These are phyloP conservation scores for Eremophila alpestris DNA, from an alignment of 2,797 vertebrate genomes.

Conservation along the genomic window DNA sequence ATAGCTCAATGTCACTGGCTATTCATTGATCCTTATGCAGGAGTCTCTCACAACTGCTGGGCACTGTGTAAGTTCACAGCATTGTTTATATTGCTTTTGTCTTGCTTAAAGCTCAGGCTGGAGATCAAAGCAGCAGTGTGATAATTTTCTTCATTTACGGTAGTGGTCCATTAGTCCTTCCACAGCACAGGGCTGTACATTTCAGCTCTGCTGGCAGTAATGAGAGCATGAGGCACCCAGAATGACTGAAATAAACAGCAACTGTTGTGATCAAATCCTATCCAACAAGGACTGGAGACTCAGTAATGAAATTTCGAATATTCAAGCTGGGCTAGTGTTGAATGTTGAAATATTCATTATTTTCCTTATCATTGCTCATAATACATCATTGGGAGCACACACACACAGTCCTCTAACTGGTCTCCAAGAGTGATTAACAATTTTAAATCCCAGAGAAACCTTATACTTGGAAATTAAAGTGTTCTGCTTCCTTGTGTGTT, in stretches of 20 bases:
- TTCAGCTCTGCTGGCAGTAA: background rate
- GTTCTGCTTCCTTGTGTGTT: background rate
- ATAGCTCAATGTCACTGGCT: conserved; percentile 12
- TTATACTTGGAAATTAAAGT: background rate
- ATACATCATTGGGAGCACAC: background rate
- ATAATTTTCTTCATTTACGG: background rate
- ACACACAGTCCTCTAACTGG: background rate
- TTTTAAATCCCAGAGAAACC: background rate
- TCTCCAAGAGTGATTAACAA: background rate
- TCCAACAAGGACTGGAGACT: background rate
- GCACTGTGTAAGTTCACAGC: background rate
- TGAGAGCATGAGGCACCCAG: background rate
- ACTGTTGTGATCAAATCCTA: background rate
- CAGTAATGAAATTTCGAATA: background rate
- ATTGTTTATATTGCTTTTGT: background rate
- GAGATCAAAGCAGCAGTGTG: background rate
- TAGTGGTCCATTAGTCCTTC: background rate
- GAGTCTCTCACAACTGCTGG: background rate
- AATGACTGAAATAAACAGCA: background rate
- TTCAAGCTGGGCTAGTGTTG: background rate
- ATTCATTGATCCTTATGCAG: background rate
- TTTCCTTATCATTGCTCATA: background rate
- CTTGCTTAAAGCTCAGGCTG: background rate
- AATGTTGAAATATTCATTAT: background rate
- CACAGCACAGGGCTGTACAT: background rate